phyloP scores from a whole-genome alignment of 2,797 vertebrate genomes.

The Halcyon badia region DNA sequence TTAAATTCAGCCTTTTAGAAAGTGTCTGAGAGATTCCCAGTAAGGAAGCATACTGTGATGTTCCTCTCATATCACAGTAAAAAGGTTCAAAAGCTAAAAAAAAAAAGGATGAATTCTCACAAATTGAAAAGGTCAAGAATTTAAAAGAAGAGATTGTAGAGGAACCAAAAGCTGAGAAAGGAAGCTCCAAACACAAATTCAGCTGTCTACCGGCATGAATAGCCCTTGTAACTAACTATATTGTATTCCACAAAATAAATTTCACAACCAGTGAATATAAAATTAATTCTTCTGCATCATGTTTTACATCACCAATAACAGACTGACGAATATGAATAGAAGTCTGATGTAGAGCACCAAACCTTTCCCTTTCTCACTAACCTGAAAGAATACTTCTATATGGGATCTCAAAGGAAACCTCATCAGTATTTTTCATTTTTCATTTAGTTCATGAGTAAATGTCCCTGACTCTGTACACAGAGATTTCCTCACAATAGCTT shows the following conservation, averaged over 20 bases:
- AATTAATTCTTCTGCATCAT: neutral
- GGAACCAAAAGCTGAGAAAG: neutral
- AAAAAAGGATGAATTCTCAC: neutral
- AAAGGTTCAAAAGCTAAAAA: neutral
- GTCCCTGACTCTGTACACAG: neutral
- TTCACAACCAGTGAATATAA: neutral
- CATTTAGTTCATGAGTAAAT: neutral
- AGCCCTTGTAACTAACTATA: neutral
- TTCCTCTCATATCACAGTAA: neutral
- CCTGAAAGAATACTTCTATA: neutral
- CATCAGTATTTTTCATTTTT: neutral
- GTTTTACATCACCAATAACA: accelerated
- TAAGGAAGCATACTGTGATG: neutral
- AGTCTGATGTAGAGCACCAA: neutral
- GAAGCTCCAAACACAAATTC: neutral
- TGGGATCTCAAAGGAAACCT: neutral
- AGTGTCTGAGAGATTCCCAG: neutral
- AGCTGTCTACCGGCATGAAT: neutral
- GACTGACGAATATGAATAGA: neutral
- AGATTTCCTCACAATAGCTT: neutral
- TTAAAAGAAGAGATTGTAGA: neutral
- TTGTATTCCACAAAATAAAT: neutral
- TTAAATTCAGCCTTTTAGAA: constrained; percentile 1
- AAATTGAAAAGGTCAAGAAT: neutral
- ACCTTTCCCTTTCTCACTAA: neutral